A percentile compares a stretch with the other conserved stretches of the same genome.
Evolutionary conservation across 2,797 vertebrate species (phyloP).

Genomic region (Sparidentex hasta): DNA sequence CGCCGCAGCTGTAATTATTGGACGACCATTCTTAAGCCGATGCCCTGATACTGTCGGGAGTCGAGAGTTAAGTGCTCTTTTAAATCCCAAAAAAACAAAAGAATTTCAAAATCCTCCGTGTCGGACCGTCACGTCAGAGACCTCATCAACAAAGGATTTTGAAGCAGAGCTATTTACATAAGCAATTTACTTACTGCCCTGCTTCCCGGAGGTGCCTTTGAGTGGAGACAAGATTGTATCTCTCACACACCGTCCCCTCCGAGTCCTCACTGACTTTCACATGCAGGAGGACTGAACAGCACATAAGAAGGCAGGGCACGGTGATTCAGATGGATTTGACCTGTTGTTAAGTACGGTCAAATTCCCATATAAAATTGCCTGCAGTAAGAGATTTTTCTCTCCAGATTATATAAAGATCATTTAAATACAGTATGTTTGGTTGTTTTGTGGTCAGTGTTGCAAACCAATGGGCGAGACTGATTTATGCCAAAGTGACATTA

Average conservation of each 20-base stretch:
- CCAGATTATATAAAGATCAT: not conserved
- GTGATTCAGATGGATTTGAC: constrained; percentile 6
- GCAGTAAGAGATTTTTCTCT: not conserved
- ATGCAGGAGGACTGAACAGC: not conserved
- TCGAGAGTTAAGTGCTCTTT: constrained; percentile 21
- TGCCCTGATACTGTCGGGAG: not conserved
- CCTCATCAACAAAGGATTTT: constrained; percentile 67
- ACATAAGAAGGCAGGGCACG: not conserved
- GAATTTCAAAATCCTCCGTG: constrained; percentile 20
- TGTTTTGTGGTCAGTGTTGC: not conserved
- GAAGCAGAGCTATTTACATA: constrained; percentile 70
- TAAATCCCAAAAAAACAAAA: constrained; percentile 30
- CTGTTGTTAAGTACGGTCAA: not conserved
- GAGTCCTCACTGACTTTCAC: constrained; percentile 43
- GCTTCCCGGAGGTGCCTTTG: constrained; percentile 71
- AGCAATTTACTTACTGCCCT: constrained; percentile 67
- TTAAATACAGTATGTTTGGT: not conserved
- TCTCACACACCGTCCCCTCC: constrained; percentile 22
- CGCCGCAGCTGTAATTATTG: constrained; percentile 2
- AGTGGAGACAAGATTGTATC: constrained; percentile 60
- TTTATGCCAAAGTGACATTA: constrained; percentile 7
- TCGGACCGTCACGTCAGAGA: not conserved
- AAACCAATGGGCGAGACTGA: constrained; percentile 5
- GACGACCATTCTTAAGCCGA: constrained; percentile 10
- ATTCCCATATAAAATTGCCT: not conserved